Conservation (phyloP, 2,113 vertebrate species). For the Sturnus vulgaris region DNA sequence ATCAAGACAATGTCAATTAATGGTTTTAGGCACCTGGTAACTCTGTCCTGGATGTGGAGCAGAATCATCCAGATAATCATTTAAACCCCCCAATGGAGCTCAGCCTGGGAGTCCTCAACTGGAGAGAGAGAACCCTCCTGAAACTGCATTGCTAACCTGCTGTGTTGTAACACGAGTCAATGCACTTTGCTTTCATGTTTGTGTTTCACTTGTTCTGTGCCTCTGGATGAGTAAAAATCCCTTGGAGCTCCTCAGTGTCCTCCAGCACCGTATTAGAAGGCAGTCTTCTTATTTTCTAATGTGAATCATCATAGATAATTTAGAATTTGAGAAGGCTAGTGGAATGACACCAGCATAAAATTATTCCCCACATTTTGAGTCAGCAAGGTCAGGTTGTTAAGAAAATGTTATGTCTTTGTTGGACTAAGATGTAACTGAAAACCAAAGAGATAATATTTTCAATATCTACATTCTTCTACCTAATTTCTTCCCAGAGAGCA, state of each 20-base stretch:
- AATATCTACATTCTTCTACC: not conserved
- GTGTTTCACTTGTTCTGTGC: fast-evolving
- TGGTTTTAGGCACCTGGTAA: not conserved
- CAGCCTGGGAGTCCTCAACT: not conserved
- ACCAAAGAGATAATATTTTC: not conserved
- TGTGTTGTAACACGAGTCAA: not conserved
- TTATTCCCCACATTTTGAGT: not conserved
- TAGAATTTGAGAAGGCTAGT: not conserved
- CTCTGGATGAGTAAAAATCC: not conserved
- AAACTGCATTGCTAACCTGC: not conserved
- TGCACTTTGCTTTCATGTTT: not conserved
- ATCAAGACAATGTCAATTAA: not conserved
- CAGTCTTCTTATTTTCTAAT: not conserved
- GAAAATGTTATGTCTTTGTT: not conserved
- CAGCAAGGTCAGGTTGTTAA: not conserved
- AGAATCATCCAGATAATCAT: not conserved
- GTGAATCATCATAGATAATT: not conserved
- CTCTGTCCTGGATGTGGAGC: not conserved
- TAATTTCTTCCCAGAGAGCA: not conserved
- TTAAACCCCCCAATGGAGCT: fast-evolving
- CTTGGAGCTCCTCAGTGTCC: not conserved
- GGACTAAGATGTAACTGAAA: not conserved
- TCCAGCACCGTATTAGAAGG: not conserved
- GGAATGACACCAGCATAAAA: not conserved
- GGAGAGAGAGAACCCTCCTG: not conserved